Conservation (phyloP, 2,797 vertebrate genomes). For the Parambassis ranga region DNA sequence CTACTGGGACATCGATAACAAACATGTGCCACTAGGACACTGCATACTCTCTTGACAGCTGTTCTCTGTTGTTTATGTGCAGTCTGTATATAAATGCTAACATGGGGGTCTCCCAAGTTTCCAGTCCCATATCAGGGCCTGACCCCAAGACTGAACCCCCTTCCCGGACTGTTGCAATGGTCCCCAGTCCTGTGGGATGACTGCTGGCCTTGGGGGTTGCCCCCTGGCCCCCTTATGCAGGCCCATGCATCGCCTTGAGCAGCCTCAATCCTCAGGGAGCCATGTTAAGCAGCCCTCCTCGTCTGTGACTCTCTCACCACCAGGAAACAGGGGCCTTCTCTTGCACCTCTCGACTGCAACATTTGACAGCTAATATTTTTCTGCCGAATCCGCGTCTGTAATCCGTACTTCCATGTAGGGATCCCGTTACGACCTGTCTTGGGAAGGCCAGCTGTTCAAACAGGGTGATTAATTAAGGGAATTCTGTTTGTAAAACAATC, state of each 20-base stretch:
- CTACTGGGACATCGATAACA: constrained; percentile 65
- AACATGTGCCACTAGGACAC: constrained; percentile 61
- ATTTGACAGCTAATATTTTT: constrained; percentile 85
- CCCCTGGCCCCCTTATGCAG: constrained; percentile 44
- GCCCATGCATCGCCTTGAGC: constrained; percentile 47
- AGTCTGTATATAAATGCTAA: constrained; percentile 62
- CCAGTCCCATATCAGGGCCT: constrained; percentile 52
- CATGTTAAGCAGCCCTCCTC: constrained; percentile 52
- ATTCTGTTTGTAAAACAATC: constrained; percentile 97
- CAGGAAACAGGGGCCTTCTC: constrained; percentile 78
- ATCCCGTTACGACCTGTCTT: constrained; percentile 83
- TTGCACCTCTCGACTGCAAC: constrained; percentile 65
- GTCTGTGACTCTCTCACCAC: constrained; percentile 65
- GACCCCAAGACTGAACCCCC: constrained; percentile 64
- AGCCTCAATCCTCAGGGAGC: constrained; percentile 49
- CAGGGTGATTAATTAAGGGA: constrained; percentile 98
- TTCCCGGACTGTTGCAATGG: constrained; percentile 29
- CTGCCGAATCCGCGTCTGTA: constrained; percentile 78
- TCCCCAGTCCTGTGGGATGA: constrained; percentile 48
- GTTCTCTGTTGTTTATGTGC: constrained; percentile 66
- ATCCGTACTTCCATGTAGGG: constrained; percentile 80
- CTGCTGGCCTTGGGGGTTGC: constrained; percentile 40
- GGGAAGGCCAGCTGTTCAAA: constrained; percentile 96
- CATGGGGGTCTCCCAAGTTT: constrained; percentile 64
- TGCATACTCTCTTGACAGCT: constrained; percentile 64